Evolutionary conservation across 2,888 invertebrate species (phyloP).

Genomic region (Gastracanthus pulcherrimus): DNA sequence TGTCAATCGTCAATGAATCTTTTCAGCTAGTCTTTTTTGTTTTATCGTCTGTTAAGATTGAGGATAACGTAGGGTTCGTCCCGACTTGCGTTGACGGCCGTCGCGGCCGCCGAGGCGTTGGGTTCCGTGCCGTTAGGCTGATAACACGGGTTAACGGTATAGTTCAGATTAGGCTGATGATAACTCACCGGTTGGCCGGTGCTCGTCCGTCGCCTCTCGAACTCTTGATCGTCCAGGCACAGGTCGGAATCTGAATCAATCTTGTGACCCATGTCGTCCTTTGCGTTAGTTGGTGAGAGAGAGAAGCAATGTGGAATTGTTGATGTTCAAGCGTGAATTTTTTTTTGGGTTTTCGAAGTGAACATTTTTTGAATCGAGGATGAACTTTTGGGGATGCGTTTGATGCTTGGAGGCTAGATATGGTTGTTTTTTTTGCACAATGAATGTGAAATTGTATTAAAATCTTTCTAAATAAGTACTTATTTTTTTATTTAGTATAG

Average conservation of each 20-base stretch:
- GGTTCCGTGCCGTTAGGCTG: slow-evolving; percentile 71
- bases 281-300: slow-evolving; percentile 1
- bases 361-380: neutral
- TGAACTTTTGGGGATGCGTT: neutral
- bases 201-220: slow-evolving; percentile 72
- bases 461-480: too few species aligned
- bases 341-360: neutral
- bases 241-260: slow-evolving; percentile 94
- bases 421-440: too few species aligned
- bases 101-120: neutral
- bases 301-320: neutral
- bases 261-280: slow-evolving; percentile 85
- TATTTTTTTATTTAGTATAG: too few species aligned
- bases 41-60: slow-evolving; percentile 75
- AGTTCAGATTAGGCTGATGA: slow-evolving; percentile 77
- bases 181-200: slow-evolving; percentile 76
- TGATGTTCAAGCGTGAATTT: neutral
- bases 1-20: too few species aligned
- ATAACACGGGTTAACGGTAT: slow-evolving; percentile 76
- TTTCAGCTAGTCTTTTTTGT: too few species aligned
- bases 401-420: too few species aligned
- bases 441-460: neutral
- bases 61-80: slow-evolving; percentile 76
- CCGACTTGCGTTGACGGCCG: slow-evolving; percentile 30
- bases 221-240: slow-evolving; percentile 86